Base-by-base conservation (phyloP, 2,797 vertebrate genomes). In the Brachyrhaphis roseni region DNA sequence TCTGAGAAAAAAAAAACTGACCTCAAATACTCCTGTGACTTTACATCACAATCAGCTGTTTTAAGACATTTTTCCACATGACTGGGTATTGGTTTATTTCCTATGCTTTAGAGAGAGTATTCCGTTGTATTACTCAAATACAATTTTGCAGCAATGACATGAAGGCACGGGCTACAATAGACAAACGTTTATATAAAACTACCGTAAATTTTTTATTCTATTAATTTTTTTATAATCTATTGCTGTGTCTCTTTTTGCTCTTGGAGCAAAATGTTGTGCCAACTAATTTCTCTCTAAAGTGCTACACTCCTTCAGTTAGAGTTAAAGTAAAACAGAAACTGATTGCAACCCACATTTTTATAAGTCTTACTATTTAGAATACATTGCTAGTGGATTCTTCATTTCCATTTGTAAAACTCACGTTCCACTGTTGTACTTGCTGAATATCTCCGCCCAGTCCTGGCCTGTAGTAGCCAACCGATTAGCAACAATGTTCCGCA, bases 351-450 rank as follows among this genome's bases (percentile, higher is more conserved):
- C 59, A 36, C 31, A 34, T 41, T 66, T 68, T 68, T 68, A 53
- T 77, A 74, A 31, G 66, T 36, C 11, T 26, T 34, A 15, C 41
- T 70, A 1, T 68, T 26, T 20, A 66, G 62, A 64, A 64, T 1
- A 34, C 18, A 39, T 4, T 4, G 20, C 23, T 11, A 2, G 23
- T 41, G 39, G 10, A 41, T 26, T 41, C 8, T 39, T 39, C 4
- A 36, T 66, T 66, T n/a, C 57, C 0, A 34, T 47, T 46, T 68
- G 20, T 74, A 16, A 80, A 74, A 92, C 97, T 96, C 92, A 99
- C 97, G 98, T 99, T 94, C 98, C 98, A 1, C 98, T 99, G 96
- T 99, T 99, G 96, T 96, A 97, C 77, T 47, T 91, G 43, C 83
- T 93, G 91, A 99, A 99, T 79, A 96, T 11, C 0, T 94, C 11